Conservation (phyloP, 2,888 invertebrate species). For the Oxyscelio sp. region DNA sequence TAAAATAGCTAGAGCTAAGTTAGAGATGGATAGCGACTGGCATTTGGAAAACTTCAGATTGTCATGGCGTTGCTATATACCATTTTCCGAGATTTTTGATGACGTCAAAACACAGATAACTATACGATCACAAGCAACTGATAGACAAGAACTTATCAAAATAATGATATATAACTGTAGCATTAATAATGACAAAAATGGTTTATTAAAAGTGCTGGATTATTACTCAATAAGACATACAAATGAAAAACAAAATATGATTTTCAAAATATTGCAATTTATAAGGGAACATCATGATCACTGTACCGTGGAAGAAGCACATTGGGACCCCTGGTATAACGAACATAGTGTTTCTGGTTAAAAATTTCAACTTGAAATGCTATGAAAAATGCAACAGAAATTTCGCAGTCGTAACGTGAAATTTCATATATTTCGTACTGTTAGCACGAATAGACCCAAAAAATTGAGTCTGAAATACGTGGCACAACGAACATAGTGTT, state of each 20-base stretch:
- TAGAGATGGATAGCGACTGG: conserved; percentile 56
- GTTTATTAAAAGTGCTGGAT: conserved; percentile 79
- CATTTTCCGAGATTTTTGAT: conserved; percentile 77
- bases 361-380: no score
- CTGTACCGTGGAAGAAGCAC: no score
- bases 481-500: no score
- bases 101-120: conserved; percentile 78
- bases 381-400: no score
- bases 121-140: conserved; percentile 53
- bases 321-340: no score
- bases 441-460: no score
- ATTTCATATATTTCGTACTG: no score
- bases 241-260: conserved; percentile 81
- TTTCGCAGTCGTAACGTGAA: no score
- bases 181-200: conserved; percentile 82
- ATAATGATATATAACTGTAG: conserved; percentile 83
- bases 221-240: conserved; percentile 82
- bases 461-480: no score
- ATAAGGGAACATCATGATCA: conserved; percentile 76
- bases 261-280: conserved; percentile 46
- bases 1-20: conserved; percentile 77
- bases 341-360: no score
- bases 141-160: conserved; percentile 73
- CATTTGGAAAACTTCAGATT: neutral
- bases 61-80: conserved; percentile 82